Evolutionary conservation across 2,113 vertebrate species (phyloP).

Genomic region (Polypterus senegalus): DNA sequence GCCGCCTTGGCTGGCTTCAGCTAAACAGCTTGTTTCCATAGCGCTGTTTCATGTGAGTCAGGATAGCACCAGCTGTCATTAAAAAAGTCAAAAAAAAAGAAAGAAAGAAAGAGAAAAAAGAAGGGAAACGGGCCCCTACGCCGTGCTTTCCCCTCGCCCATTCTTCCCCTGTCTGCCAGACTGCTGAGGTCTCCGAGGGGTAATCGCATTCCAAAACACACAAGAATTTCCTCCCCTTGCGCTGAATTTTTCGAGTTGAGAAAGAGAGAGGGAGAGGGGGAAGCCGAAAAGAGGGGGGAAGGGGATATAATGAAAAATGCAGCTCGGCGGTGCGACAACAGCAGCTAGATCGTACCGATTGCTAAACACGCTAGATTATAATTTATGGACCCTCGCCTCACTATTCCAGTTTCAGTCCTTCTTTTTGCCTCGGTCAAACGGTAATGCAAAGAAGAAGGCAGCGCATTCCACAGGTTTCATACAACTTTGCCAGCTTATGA

Average conservation of each 20-base stretch:
- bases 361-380: no score
- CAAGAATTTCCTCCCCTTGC: conserved; percentile 57
- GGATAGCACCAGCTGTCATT: conserved; percentile 49
- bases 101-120: conserved; percentile 9
- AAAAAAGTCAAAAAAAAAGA: conserved; percentile 29
- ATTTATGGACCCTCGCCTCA: no score
- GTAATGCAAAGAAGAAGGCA: conserved; percentile 24
- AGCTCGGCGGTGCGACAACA: no score
- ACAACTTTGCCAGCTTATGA: conserved; percentile 37
- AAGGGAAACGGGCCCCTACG: conserved; percentile 39
- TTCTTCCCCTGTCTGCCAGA: conserved; percentile 24
- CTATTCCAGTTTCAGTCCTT: no score
- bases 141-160: conserved; percentile 38
- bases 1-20: conserved; percentile 24
- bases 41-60: conserved; percentile 37
- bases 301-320: no score
- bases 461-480: conserved; percentile 38
- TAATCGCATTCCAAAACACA: conserved; percentile 61
- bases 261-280: background rate
- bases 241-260: background rate
- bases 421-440: conserved; percentile 4
- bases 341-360: no score
- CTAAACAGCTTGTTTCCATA: conserved; percentile 29
- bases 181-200: conserved; percentile 53
- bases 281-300: conserved; percentile 16